phyloP scores from a whole-genome alignment of 2,888 invertebrate genomes.

The Byasa hedistus region DNA sequence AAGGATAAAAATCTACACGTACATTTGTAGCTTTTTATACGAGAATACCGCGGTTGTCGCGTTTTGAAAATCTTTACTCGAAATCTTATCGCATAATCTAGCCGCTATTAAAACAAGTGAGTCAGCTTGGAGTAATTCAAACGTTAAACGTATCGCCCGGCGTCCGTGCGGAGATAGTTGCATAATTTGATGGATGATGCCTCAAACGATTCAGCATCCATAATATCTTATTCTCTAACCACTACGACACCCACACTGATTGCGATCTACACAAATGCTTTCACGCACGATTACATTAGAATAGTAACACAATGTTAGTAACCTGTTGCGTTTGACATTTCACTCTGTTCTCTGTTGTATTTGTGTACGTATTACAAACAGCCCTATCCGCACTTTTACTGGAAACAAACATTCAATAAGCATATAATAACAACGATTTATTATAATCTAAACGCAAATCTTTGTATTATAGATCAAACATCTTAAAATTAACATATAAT shows the following conservation, averaged over 20 bases:
- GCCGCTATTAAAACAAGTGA: slow-evolving; percentile 33
- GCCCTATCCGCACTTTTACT: not conserved
- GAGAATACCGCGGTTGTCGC: slow-evolving; percentile 11
- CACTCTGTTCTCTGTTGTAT: slow-evolving; percentile 7
- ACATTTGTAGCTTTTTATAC: slow-evolving; percentile 10
- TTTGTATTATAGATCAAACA: too few relatives aligned
- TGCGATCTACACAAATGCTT: slow-evolving; percentile 53
- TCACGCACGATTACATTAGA: slow-evolving; percentile 50
- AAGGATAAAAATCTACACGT: not conserved
- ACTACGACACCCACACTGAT: slow-evolving; percentile 59
- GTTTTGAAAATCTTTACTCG: slow-evolving; percentile 19
- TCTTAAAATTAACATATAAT: too few relatives aligned
- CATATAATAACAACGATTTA: too few relatives aligned
- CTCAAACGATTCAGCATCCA: slow-evolving; percentile 30
- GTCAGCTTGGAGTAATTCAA: slow-evolving; percentile 31
- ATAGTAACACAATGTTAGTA: slow-evolving; percentile 28
- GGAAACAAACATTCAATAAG: not conserved
- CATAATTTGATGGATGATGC: slow-evolving; percentile 39
- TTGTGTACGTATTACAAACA: slow-evolving; percentile 2
- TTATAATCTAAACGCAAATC: too few relatives aligned
- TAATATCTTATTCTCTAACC: slow-evolving; percentile 40
- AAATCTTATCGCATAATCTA: slow-evolving; percentile 22
- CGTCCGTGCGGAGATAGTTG: slow-evolving; percentile 34
- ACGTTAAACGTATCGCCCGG: slow-evolving; percentile 30
- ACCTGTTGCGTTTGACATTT: slow-evolving; percentile 33